Conservation (phyloP, 2,113 vertebrate species). For the Centrocercus urophasianus region DNA sequence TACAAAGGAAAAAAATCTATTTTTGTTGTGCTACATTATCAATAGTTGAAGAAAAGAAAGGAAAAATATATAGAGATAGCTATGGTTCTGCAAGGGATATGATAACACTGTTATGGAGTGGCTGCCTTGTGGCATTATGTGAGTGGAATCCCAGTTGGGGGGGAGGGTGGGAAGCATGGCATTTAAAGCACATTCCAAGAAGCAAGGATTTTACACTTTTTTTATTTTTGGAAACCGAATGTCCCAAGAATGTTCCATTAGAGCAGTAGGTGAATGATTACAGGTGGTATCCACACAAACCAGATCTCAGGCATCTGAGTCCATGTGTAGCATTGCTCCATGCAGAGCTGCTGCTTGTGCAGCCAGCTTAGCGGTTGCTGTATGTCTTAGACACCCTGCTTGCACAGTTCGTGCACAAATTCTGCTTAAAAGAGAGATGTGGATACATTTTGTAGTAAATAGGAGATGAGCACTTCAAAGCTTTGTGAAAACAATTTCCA, state of each 20-base stretch:
- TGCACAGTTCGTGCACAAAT: not conserved
- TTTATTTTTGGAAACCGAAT: not conserved
- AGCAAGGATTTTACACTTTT: not conserved
- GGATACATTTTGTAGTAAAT: not conserved
- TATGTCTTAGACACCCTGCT: not conserved
- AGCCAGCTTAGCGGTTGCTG: not conserved
- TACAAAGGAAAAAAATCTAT: not conserved
- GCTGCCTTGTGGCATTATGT: constrained; percentile 10
- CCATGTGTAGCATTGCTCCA: not conserved
- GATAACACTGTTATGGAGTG: not conserved
- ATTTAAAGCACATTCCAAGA: not conserved
- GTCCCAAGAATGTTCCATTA: not conserved
- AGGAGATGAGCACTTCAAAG: not conserved
- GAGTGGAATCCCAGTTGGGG: not conserved
- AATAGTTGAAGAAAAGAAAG: not conserved
- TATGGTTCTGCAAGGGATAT: not conserved
- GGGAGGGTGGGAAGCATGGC: not conserved
- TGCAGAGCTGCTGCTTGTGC: not conserved
- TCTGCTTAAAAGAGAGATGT: not conserved
- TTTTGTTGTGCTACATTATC: not conserved
- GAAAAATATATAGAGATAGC: too few species aligned
- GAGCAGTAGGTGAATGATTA: not conserved
- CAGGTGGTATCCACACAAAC: not conserved
- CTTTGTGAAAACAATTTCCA: not conserved
- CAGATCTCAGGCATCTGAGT: constrained; percentile 16